These are phyloP conservation scores for Paraescarpia echinospica DNA, from an alignment of 1,140 invertebrate species.

Conservation along the genomic window DNA sequence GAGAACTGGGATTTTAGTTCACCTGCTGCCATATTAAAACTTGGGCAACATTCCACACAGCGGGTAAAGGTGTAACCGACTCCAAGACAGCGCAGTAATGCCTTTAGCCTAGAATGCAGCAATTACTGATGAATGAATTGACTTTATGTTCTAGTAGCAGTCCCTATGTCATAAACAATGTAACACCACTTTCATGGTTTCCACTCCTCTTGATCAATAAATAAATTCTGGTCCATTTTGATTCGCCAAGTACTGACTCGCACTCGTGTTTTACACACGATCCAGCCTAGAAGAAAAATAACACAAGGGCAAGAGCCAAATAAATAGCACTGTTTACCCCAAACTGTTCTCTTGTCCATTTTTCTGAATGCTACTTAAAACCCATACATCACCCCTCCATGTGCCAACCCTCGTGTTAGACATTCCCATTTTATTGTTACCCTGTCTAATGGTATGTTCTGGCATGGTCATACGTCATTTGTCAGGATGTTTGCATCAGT, in stretches of 20 bases:
- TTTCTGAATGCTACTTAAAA: neutral
- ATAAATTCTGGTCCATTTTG: neutral
- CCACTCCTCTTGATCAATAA: neutral
- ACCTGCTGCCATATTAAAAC: no score
- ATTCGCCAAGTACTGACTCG: neutral
- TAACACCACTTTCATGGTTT: neutral
- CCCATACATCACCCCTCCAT: neutral
- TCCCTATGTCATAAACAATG: neutral
- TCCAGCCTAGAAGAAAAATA: neutral
- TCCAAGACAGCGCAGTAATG: no score
- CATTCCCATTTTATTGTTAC: slow-evolving; percentile 1
- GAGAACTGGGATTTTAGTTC: no score
- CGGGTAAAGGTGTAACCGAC: no score
- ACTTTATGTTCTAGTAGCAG: neutral
- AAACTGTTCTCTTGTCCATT: neutral
- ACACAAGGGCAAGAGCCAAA: neutral
- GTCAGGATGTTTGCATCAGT: neutral
- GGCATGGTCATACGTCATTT: neutral
- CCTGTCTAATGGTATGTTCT: neutral
- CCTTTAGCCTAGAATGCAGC: no score
- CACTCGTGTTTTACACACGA: neutral
- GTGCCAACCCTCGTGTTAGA: neutral
- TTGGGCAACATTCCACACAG: no score
- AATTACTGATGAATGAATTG: neutral
- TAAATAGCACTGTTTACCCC: neutral